Conservation (phyloP, 2,797 vertebrate species). For the Emydoidea blandingii region DNA sequence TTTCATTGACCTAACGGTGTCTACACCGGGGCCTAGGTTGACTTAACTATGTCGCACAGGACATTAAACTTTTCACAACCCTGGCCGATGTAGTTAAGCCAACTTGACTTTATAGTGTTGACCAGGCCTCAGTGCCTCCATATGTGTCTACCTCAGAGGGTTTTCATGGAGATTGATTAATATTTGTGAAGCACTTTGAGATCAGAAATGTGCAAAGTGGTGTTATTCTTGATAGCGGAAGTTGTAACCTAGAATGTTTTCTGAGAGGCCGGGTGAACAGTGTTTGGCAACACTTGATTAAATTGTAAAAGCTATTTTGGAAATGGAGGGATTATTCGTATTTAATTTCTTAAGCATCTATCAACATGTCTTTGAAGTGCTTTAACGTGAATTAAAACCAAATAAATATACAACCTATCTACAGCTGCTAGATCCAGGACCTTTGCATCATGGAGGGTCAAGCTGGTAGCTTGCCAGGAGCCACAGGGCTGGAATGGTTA, state of each 20-base stretch:
- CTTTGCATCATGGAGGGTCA: slow-evolving; percentile 30
- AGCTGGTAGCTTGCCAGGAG: slow-evolving; percentile 56
- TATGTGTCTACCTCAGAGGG: slow-evolving; percentile 49
- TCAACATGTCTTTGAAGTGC: background rate
- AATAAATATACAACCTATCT: slow-evolving; percentile 9
- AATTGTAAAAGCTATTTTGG: slow-evolving; percentile 21
- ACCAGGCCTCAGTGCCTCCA: background rate
- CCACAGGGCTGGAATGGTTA: slow-evolving; percentile 50
- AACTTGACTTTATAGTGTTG: background rate
- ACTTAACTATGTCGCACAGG: background rate
- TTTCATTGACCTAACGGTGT: background rate
- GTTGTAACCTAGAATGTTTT: background rate
- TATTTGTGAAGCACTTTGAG: background rate
- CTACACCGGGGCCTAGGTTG: background rate
- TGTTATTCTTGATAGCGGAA: slow-evolving; percentile 16
- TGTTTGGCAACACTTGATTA: slow-evolving; percentile 45
- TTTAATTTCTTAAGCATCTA: background rate
- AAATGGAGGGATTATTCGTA: background rate
- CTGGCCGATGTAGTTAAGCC: background rate
- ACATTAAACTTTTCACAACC: background rate
- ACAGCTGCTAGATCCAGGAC: slow-evolving; percentile 29
- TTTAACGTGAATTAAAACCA: slow-evolving; percentile 29
- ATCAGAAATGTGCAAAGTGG: background rate
- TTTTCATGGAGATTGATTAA: background rate
- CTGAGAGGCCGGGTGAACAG: background rate